Conservation (phyloP, 2,797 vertebrate genomes). For the Onychomys arenicola region DNA sequence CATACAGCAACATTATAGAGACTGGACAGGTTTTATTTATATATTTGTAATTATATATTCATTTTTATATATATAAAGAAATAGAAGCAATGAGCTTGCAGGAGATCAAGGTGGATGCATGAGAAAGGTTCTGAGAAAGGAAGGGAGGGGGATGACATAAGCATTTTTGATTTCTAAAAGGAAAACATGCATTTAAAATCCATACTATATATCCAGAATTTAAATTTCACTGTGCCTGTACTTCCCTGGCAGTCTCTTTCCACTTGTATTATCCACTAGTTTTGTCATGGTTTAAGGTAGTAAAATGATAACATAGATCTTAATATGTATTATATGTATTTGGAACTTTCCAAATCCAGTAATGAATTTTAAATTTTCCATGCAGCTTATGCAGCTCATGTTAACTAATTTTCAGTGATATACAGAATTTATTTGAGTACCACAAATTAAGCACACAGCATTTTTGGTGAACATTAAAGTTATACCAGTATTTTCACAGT, state of each 20-base stretch:
- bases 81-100: not conserved
- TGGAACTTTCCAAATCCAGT: not conserved
- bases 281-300: not conserved
- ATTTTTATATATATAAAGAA: not conserved
- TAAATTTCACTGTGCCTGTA: not conserved
- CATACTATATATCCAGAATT: constrained; percentile 35
- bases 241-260: not conserved
- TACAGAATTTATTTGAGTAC: not conserved
- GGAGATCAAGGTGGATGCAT: not conserved
- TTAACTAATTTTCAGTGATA: constrained; percentile 20
- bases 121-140: not conserved
- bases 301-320: not conserved
- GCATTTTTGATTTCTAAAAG: not conserved
- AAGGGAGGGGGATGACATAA: not conserved
- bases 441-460: not conserved
- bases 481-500: constrained; percentile 10
- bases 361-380: not conserved
- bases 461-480: not conserved
- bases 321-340: not conserved
- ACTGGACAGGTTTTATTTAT: not conserved
- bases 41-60: not conserved
- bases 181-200: not conserved
- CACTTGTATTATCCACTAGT: not conserved
- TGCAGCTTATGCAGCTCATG: not conserved
- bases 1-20: not conserved